Evolutionary conservation across 1,140 invertebrate genomes (phyloP), one percentile per base, ranked within the genome.

Genomic region (Aradophagus sp.): DNA sequence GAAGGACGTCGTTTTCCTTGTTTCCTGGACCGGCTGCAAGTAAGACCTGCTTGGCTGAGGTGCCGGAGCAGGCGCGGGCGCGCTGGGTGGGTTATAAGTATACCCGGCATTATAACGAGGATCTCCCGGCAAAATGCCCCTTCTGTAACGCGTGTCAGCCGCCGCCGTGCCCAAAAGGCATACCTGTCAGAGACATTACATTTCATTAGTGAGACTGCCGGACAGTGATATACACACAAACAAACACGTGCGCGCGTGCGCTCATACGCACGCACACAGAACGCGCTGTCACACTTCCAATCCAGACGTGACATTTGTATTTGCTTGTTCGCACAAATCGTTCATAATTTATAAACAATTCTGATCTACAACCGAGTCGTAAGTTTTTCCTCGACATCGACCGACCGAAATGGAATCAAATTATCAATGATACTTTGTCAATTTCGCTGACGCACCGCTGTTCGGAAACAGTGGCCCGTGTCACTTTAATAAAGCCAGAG

Each of bases 51-150:
- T 50, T 56, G 73, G 15, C 62, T 73, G n/a, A 68, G 73, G 19
- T 77, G 75, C 34, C 75, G 70, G 1, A 74, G 50, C 5, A 58
- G 15, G 19, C 59, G 75, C 70, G 23, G 78, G 50, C 1, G 48
- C 31, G 32, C 29, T 36, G 2, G 62, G 52, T 31, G n/a, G 29
- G n/a, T 55, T 47, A 20, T 66, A 56, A 31, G 1, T 17, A 36
- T 58, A 58, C 29, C 52, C 52, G 16, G 70, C 76, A 19, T 76
- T 79, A 27, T 80, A 84, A 6, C 83, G 80, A 13, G 80, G 38
- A 41, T 85, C 82, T 2, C 82, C 83, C 0, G 80, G 79, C n/a
- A 84, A 42, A 31, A 84, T 77, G 1, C 77, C 73, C 8, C 80
- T 67, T 42, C 78, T 82, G 7, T 20, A 12, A 14, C 44, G 48